These are phyloP conservation scores for Leptopterna dolabrata DNA, from an alignment of 2,888 invertebrate species.

Conservation along the genomic window DNA sequence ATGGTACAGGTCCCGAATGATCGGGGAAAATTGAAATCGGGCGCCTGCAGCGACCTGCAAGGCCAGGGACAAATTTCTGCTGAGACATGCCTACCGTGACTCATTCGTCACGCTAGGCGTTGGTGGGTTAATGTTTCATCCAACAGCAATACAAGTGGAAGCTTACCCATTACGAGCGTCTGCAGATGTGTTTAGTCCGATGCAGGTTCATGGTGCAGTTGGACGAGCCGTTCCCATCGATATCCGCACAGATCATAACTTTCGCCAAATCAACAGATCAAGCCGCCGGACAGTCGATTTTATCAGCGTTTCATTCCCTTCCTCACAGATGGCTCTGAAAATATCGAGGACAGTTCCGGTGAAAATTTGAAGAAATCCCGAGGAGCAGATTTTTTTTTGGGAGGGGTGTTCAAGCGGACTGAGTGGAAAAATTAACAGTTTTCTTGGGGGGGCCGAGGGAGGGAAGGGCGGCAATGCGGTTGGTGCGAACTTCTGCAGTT, in stretches of 20 bases:
- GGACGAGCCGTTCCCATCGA: not conserved
- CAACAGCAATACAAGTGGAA: not conserved
- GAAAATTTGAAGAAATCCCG: too few species aligned
- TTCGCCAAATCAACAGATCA: not conserved
- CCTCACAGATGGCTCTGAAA: too few species aligned
- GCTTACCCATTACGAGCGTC: constrained; percentile 29
- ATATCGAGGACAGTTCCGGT: not conserved
- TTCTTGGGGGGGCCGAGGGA: not conserved
- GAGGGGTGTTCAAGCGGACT: not conserved
- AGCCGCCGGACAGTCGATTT: not conserved
- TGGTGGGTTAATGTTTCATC: not conserved
- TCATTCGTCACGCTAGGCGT: too few species aligned
- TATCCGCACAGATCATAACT: not conserved
- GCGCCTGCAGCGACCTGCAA: too few species aligned
- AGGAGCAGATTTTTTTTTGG: not conserved
- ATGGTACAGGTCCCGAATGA: too few species aligned
- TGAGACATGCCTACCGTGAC: too few species aligned
- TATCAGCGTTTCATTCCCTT: too few species aligned
- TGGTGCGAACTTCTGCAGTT: constrained; percentile 3
- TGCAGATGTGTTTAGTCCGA: not conserved
- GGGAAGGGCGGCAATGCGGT: not conserved
- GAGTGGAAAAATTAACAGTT: not conserved
- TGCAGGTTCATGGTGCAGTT: not conserved
- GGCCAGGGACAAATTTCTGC: too few species aligned
- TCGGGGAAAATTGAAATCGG: too few species aligned